These are phyloP conservation scores for Aphis craccivora DNA, from an alignment of 1,140 invertebrate species.

Conservation along the genomic window DNA sequence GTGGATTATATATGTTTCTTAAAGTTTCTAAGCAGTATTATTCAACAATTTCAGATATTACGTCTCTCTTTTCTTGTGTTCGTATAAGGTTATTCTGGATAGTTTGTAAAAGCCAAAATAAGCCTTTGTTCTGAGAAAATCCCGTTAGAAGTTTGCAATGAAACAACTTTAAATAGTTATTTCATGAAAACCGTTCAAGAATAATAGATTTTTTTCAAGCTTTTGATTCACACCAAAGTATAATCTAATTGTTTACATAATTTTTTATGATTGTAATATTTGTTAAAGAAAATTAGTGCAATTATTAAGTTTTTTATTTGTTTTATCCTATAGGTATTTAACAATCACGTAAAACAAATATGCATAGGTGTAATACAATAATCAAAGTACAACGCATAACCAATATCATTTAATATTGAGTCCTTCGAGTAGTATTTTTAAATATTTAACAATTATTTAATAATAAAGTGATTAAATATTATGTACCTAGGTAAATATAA, in stretches of 20 bases:
- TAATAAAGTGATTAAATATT: background rate
- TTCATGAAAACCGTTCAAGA: constrained; percentile 10
- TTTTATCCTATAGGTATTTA: background rate
- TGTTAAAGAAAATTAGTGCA: background rate
- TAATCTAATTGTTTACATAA: background rate
- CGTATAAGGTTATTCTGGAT: background rate
- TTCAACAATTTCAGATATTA: background rate
- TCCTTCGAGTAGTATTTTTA: background rate
- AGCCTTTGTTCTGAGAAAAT: constrained; percentile 24
- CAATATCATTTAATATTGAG: background rate
- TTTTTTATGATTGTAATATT: background rate
- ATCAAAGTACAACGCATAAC: background rate
- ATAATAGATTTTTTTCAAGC: constrained; percentile 29
- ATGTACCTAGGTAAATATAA: background rate
- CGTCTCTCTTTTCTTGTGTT: background rate
- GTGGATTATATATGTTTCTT: constrained; percentile 14
- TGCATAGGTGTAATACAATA: background rate
- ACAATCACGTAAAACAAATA: background rate
- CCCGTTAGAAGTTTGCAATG: constrained; percentile 22
- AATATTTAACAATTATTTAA: background rate
- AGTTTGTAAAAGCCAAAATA: constrained; percentile 16
- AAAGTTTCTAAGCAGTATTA: background rate
- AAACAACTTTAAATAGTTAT: constrained; percentile 28
- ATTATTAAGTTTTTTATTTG: background rate
- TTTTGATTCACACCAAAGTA: background rate